Evolutionary conservation across 2,113 vertebrate genomes (phyloP).

Genomic region (Panthera leo): DNA sequence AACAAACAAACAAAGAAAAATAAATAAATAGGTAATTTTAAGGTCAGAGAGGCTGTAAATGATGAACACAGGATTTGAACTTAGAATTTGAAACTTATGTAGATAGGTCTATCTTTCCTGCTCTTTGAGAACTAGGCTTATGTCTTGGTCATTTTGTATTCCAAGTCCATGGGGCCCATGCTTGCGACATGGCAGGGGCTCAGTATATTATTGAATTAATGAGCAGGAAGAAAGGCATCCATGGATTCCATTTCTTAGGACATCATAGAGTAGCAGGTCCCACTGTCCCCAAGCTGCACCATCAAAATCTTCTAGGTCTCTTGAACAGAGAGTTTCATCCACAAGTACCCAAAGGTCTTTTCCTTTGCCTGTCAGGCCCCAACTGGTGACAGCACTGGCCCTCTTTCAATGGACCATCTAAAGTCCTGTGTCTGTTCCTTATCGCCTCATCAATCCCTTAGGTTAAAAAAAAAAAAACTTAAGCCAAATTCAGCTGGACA

Average conservation of each 20-base stretch:
- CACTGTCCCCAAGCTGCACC: neutral
- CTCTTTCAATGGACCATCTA: neutral
- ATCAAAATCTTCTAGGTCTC: neutral
- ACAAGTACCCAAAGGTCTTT: neutral
- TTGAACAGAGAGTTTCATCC: neutral
- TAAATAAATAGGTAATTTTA: neutral
- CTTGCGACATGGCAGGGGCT: neutral
- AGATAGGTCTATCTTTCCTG: neutral
- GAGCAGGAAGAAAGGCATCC: neutral
- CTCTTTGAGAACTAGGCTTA: neutral
- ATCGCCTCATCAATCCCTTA: neutral
- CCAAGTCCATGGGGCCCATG: neutral
- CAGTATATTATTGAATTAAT: neutral
- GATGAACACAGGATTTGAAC: neutral
- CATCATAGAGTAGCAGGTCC: neutral
- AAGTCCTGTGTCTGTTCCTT: neutral
- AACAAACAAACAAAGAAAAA: too few species aligned
- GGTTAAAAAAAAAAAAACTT: neutral
- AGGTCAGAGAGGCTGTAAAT: neutral
- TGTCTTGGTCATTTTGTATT: neutral
- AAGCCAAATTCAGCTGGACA: slow-evolving; percentile 61
- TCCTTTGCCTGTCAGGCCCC: neutral
- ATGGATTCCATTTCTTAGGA: neutral
- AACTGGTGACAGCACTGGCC: neutral
- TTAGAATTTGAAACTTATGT: neutral